These are phyloP conservation scores for Diaprepes abbreviatus DNA, from an alignment of 2,888 invertebrate genomes.

Conservation along the genomic window DNA sequence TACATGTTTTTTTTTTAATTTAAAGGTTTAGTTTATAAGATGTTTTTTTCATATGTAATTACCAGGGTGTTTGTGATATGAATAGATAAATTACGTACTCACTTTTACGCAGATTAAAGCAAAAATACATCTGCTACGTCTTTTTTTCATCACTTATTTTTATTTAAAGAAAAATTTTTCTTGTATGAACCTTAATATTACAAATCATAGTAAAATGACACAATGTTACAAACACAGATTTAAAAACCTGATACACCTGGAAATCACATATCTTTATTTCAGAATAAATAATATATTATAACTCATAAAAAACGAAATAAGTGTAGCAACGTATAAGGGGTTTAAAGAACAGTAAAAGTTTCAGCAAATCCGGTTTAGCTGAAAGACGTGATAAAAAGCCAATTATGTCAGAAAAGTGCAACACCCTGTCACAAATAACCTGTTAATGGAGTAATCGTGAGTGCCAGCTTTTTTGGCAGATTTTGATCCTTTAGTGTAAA, in stretches of 20 bases:
- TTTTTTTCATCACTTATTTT: too few species aligned
- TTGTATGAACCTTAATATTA: too few species aligned
- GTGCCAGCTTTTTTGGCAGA: constrained; percentile 8
- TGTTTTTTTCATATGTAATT: too few species aligned
- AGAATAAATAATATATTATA: background rate
- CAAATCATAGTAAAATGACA: background rate
- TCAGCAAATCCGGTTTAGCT: constrained; percentile 28
- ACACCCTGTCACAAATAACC: constrained; percentile 22
- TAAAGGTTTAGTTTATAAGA: too few species aligned
- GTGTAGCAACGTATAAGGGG: constrained; percentile 5
- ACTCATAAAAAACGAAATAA: constrained; percentile 1
- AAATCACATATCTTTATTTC: background rate
- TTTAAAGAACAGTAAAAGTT: constrained; percentile 15
- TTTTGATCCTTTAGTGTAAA: constrained; percentile 16
- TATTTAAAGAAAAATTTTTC: too few species aligned
- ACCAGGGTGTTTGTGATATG: too few species aligned
- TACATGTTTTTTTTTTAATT: too few species aligned
- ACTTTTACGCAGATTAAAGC: too few species aligned
- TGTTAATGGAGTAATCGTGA: constrained; percentile 36
- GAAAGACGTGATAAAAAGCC: constrained; percentile 28
- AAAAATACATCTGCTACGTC: too few species aligned
- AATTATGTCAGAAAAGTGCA: constrained; percentile 33
- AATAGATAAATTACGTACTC: too few species aligned
- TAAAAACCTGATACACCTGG: constrained; percentile 19
- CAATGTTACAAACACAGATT: too few species aligned